Evolutionary conservation across 2,888 invertebrate genomes (phyloP), one percentile per base, ranked within the genome.

Genomic region (Euplagia quadripunctaria): DNA sequence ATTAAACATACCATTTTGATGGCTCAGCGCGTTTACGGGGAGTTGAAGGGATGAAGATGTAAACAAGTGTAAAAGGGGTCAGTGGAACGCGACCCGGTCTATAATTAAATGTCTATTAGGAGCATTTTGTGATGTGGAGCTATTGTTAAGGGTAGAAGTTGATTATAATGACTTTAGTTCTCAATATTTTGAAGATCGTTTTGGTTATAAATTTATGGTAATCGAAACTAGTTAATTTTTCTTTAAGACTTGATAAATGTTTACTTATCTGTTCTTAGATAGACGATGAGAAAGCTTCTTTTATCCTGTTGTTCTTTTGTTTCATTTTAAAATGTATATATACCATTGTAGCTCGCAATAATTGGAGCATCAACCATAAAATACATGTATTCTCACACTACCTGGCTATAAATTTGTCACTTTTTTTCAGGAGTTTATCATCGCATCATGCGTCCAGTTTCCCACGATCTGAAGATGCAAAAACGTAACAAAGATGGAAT

Each of bases 51-150:
- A 96, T 96, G 92, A 93, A 96, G 95, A 95, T 93, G 95, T 96
- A 95, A 96, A 95, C 95, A 96, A 94, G 95, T 95, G 96, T 94
- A 95, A 95, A 94, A 95, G 94, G 95, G 96, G 95, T 95, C 95
- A 95, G 93, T 94, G 93, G 94, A 92, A 92, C 94, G 90, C 91
- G 87, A 80, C 87, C 88, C 86, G 82, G 88, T 87, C 88, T 92
- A 90, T 94, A 94, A 95, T 96, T 95, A 95, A 95, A 95, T 94
- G 92, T 92, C 93, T 94, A 96, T 95, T 96, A 95, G 94, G 89
- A 87, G 83, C 90, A 90, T 94, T 95, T 94, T 93, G 87, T 88
- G 91, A 90, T 92, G 94, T 93, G 92, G 90, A 87, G 87, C 85
- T 90, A 93, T 93, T 90, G 88, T 91, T 91, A 89, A 85, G 91